These are phyloP conservation scores for Hipparchia sbordonii DNA, from an alignment of 2,888 invertebrate genomes.

Conservation along the genomic window DNA sequence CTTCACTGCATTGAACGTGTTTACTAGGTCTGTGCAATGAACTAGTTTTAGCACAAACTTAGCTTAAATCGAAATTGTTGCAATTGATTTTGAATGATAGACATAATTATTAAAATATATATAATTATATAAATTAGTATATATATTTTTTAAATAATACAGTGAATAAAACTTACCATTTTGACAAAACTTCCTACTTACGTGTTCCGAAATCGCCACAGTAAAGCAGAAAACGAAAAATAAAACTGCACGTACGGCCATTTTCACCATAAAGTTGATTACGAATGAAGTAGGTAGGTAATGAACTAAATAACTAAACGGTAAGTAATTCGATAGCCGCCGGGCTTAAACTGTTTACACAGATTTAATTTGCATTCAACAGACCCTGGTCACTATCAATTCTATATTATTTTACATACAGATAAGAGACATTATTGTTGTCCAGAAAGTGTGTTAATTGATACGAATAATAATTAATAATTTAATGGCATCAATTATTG, in stretches of 20 bases:
- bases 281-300: constrained; percentile 17
- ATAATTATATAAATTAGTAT: too few species aligned
- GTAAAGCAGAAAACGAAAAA: constrained; percentile 36
- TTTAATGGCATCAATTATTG: too few species aligned
- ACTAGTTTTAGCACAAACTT: background rate
- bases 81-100: background rate
- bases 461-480: background rate
- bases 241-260: constrained; percentile 39
- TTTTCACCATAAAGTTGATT: constrained; percentile 19
- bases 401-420: background rate
- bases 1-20: background rate
- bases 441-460: constrained; percentile 10
- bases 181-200: constrained; percentile 60
- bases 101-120: too few species aligned
- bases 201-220: constrained; percentile 47
- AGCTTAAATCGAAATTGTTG: background rate
- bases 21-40: background rate
- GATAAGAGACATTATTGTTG: background rate
- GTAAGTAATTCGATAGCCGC: background rate
- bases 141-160: background rate
- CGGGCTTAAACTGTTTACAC: constrained; percentile 17
- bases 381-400: background rate
- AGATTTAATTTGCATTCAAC: constrained; percentile 13
- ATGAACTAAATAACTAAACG: constrained; percentile 5
- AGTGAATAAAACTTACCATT: constrained; percentile 52